These are phyloP conservation scores for Scrobipalpa atriplicella DNA, from an alignment of 2,888 invertebrate species.

Conservation along the genomic window DNA sequence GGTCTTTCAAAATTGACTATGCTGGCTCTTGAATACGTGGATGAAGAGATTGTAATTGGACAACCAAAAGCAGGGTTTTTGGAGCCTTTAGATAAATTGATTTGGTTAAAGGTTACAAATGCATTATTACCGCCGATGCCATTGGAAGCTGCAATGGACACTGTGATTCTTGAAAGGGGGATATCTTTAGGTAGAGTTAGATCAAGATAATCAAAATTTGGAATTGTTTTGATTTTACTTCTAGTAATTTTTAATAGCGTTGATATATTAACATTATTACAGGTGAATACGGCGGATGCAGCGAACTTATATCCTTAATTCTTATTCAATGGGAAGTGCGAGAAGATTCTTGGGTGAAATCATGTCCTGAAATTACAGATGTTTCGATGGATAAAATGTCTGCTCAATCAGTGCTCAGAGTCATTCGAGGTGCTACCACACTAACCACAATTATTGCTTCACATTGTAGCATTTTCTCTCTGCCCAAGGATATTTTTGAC, in stretches of 20 bases:
- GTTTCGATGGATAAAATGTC: not conserved
- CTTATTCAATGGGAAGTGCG: not conserved
- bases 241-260: no score
- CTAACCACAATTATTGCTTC: not conserved
- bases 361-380: not conserved
- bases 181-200: not conserved
- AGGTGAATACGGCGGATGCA: slow-evolving; percentile 2
- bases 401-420: not conserved
- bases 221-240: not conserved
- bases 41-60: not conserved
- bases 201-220: not conserved
- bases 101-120: not conserved
- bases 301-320: not conserved
- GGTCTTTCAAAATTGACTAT: not conserved
- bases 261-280: not conserved
- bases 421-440: not conserved
- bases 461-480: not conserved
- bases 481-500: slow-evolving; percentile 4
- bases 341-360: not conserved
- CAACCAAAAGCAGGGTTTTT: not conserved
- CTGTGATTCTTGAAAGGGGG: not conserved
- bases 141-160: not conserved
- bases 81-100: not conserved
- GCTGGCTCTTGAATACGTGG: not conserved
- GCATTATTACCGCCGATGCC: slow-evolving; percentile 1